Conservation (phyloP, 2,113 vertebrate species). For the Copsychus sechellarum region DNA sequence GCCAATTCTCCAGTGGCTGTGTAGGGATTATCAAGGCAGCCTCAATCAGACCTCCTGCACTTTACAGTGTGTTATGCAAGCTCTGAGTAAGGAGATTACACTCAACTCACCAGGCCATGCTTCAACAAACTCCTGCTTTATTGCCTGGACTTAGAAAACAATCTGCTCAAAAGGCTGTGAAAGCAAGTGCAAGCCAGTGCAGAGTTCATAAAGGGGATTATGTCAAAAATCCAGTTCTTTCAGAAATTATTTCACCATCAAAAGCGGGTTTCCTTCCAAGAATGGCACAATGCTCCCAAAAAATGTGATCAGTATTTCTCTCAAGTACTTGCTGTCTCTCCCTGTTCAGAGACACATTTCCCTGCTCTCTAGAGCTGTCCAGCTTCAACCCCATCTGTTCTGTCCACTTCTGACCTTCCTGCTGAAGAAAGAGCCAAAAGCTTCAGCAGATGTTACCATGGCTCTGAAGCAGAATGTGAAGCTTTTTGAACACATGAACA, state of each 20-base stretch:
- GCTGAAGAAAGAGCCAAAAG: not conserved
- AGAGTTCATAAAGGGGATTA: not conserved
- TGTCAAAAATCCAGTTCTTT: not conserved
- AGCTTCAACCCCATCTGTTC: not conserved
- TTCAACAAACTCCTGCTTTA: not conserved
- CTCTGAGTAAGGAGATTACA: not conserved
- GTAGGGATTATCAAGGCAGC: not conserved
- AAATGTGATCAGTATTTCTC: not conserved
- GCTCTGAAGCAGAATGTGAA: not conserved
- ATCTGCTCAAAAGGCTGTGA: not conserved
- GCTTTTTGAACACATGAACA: fast-evolving
- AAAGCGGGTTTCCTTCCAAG: not conserved
- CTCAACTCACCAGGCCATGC: not conserved
- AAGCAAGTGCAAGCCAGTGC: not conserved
- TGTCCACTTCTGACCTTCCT: not conserved
- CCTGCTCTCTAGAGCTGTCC: not conserved
- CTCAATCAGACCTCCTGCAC: not conserved
- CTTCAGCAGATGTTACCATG: not conserved
- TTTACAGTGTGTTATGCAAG: not conserved
- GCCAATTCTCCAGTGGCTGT: not conserved
- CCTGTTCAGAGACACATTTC: not conserved
- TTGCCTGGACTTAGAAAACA: not conserved
- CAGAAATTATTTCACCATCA: not conserved
- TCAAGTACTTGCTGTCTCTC: not conserved
- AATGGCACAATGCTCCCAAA: not conserved